Base-by-base conservation (phyloP, 37 sponge, comb jelly and placozoan genomes). In the Haliclona indistincta region DNA sequence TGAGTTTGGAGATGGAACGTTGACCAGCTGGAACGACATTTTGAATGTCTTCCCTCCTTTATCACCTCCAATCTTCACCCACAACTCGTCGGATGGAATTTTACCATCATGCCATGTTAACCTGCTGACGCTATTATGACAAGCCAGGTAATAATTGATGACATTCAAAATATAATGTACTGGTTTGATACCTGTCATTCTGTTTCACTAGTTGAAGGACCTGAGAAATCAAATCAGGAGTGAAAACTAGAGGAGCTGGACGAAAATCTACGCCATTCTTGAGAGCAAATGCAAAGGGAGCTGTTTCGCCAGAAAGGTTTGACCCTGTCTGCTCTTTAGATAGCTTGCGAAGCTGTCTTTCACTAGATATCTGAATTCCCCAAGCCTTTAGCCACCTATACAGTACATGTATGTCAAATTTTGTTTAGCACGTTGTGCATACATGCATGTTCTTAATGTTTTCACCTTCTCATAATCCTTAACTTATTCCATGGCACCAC, bases 61-160 rank as follows among this genome's bases (percentile, higher is more conserved):
- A 53, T 82, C 83, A n/a, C 83, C 83, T 37, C 83, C 83, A 34
- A 82, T 19, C 45, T 73, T 82, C 43, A 82, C 32, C 83, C 83
- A 82, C 23, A 82, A 32, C 58, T 82, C 83, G 36, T 66, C 56
- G 0, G n/a, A 38, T 10, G 83, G 83, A 29, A 82, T 82, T 20
- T 19, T 15, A 29, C 75, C 83, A 54, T 65, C 40, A 42, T 82
- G 83, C 82, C 82, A 81, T 22, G 67, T 63, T 2, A 77, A 53
- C 23, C 0, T 11, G 10, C 39, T 22, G 1, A 52, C 25, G 2
- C 75, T 74, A 38, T n/a, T n/a, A n/a, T n/a, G n/a, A n/a, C n/a
- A n/a, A n/a, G n/a, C n/a, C n/a, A n/a, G n/a, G n/a, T n/a, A n/a
- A n/a, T n/a, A n/a, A n/a, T n/a, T n/a, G n/a, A n/a, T n/a, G n/a